Evolutionary conservation across 2,797 vertebrate genomes (phyloP).

Genomic region (Poecilia picta): DNA sequence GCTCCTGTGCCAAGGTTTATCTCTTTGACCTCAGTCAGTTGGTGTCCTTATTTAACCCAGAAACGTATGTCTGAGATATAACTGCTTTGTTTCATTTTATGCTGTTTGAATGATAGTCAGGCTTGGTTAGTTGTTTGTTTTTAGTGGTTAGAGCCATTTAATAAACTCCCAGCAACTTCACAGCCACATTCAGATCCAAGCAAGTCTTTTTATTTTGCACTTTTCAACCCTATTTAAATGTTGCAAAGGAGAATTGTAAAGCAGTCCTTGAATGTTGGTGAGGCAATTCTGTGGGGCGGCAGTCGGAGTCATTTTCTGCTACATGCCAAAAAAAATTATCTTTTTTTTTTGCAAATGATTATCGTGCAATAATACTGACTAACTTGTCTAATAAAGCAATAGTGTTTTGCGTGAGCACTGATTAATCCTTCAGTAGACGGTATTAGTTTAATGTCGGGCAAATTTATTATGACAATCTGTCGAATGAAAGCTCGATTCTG

Average conservation of each 20-base stretch:
- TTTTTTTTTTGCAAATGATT: neutral
- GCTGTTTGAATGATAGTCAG: neutral
- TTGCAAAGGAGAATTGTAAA: neutral
- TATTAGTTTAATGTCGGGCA: neutral
- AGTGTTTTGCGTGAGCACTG: neutral
- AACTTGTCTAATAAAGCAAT: neutral
- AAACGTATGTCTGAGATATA: neutral
- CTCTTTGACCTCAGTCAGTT: neutral
- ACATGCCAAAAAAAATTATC: neutral
- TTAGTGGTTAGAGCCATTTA: neutral
- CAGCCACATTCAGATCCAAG: neutral
- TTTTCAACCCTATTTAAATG: neutral
- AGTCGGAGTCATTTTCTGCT: neutral
- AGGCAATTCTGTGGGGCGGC: neutral
- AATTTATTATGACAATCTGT: neutral
- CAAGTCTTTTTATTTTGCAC: neutral
- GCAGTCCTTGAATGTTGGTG: neutral
- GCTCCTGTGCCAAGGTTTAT: neutral
- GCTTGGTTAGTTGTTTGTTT: neutral
- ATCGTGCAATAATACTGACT: neutral
- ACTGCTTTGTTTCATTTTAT: neutral
- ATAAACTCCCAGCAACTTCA: neutral
- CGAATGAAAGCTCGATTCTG: neutral
- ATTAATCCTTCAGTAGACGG: neutral
- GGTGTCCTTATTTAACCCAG: neutral